Conservation (phyloP, 1,140 invertebrate genomes). For the Metaphire vulgaris region DNA sequence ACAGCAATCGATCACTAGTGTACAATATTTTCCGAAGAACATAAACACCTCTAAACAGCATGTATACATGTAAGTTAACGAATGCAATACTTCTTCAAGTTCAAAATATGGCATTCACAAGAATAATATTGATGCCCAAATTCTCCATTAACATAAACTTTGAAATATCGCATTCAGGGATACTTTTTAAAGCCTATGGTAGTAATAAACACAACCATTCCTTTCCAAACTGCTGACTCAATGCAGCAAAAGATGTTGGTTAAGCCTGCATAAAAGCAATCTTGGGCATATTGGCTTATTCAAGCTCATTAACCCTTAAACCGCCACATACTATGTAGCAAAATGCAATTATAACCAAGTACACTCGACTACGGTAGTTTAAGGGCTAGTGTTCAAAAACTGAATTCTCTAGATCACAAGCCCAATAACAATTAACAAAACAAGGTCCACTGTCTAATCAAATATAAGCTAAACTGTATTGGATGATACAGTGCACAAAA, state of each 20-base stretch:
- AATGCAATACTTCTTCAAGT: neutral
- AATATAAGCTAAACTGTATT: neutral
- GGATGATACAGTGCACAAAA: neutral
- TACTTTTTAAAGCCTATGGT: too few species aligned
- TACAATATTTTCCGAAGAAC: neutral
- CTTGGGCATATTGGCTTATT: too few species aligned
- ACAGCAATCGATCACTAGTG: constrained; percentile 38
- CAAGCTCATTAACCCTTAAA: too few species aligned
- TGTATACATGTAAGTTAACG: neutral
- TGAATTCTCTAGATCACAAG: neutral
- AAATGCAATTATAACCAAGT: too few species aligned
- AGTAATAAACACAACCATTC: too few species aligned
- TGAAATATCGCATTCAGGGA: neutral
- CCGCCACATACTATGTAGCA: too few species aligned
- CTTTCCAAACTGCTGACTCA: too few species aligned
- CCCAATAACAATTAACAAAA: neutral
- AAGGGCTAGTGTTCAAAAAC: too few species aligned
- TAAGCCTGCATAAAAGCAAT: too few species aligned
- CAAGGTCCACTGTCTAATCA: neutral
- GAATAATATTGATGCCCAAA: neutral
- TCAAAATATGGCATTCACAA: neutral
- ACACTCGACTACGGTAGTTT: too few species aligned
- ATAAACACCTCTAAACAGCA: neutral
- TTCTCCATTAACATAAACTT: neutral
- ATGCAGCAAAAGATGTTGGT: too few species aligned